Conservation (phyloP, 1,140 invertebrate species). For the Drosophila nikananu region DNA sequence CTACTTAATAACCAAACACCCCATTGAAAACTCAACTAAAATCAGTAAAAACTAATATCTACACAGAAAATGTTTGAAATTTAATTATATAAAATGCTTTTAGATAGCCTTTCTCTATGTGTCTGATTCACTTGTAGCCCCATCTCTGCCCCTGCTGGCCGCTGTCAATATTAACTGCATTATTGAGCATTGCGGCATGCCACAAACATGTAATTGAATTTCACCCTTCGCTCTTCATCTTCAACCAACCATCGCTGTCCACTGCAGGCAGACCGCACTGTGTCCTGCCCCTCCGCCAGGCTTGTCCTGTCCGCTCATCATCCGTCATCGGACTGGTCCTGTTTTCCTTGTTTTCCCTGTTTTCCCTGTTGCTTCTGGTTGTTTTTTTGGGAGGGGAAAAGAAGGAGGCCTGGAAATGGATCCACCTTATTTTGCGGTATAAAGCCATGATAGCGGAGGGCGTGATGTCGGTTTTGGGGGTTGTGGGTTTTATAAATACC, state of each 20-base stretch:
- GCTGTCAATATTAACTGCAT: slow-evolving; percentile 82
- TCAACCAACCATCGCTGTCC: slow-evolving; percentile 25
- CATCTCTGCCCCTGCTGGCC: background rate
- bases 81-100: background rate
- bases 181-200: slow-evolving; percentile 82
- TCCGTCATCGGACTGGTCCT: slow-evolving; percentile 46
- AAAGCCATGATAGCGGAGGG: slow-evolving; percentile 9
- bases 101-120: slow-evolving; percentile 16
- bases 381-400: background rate
- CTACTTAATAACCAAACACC: too few relatives aligned
- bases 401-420: slow-evolving; percentile 25
- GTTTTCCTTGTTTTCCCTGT: slow-evolving; percentile 54
- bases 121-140: slow-evolving; percentile 6
- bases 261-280: slow-evolving; percentile 41
- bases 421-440: slow-evolving; percentile 50
- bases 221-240: slow-evolving; percentile 64
- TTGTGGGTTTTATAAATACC: slow-evolving; percentile 48
- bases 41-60: background rate
- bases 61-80: background rate
- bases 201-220: slow-evolving; percentile 84
- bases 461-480: slow-evolving; percentile 30
- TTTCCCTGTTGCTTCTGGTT: slow-evolving; percentile 35
- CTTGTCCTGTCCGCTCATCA: slow-evolving; percentile 49
- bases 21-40: background rate
- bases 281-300: background rate